Base-by-base conservation (phyloP, 2,113 vertebrate species). In the Atherinomorus stipes region DNA sequence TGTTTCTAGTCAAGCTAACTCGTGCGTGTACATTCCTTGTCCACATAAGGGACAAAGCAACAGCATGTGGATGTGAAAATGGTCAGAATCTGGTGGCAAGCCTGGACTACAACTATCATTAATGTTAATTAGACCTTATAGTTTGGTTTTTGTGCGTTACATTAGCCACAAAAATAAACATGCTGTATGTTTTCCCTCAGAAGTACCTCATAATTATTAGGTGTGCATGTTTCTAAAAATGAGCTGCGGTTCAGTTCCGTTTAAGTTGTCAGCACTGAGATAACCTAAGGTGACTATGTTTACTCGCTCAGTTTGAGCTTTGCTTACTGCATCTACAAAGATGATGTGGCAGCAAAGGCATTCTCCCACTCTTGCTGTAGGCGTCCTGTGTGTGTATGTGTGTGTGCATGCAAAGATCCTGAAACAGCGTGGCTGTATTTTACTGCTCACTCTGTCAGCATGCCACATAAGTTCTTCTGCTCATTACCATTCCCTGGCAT, bases 401-500 rank as follows among this genome's bases (percentile, higher is more conserved):
- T 78, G 47, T 40, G 63, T 76, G 45, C 38, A 38, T 25, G 45
- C 16, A 3, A 12, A 56, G 60, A 23, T 53, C 22, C 65, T 69
- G 58, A 81, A 42, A 23, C 19, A 60, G 63, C 21, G 22, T 76
- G 11, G 38, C 12, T 15, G 8, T 78, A 61, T 63, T 85, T 81
- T 57, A 49, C 70, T 25, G 31, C 49, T 37, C 44, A 3, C 50
- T 58, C 60, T 22, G 21, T 76, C 62, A 70, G 40, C 23, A 61
- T 61, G 53, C 75, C 51, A 19, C 28, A 34, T 80, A 58, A 28
- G n/a, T 42, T 75, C 42, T 38, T 38, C 26, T 61, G 50, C 60
- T 62, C 64, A 74, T 81, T 62, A 64, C 37, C 45, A 53, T 85
- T 70, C 62, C 52, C 64, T 78, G 75, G 73, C 65, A 83, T 90